Conservation (phyloP, 1,140 invertebrate genomes). For the Caenorhabditis tropicalis region DNA sequence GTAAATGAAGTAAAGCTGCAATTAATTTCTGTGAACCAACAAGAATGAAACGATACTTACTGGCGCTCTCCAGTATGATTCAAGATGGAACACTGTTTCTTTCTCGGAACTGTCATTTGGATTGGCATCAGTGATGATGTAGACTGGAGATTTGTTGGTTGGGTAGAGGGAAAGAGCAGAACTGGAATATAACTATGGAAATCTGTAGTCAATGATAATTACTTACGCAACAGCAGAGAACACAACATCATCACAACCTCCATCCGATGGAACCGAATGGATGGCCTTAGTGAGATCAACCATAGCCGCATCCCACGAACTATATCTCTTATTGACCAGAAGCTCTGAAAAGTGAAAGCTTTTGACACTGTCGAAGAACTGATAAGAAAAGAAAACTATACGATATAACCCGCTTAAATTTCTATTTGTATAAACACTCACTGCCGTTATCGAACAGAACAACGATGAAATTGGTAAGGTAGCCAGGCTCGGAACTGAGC, state of each 20-base stretch:
- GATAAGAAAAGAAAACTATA: not conserved
- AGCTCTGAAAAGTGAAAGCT: not conserved
- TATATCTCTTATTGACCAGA: slow-evolving; percentile 19
- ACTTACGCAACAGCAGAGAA: slow-evolving; percentile 41
- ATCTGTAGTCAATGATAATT: too few relatives aligned
- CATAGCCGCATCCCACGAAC: not conserved
- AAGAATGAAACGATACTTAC: not conserved
- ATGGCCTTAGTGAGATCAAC: slow-evolving; percentile 36
- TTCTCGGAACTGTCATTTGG: slow-evolving; percentile 47
- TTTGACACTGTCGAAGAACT: not conserved
- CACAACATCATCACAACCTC: slow-evolving; percentile 47
- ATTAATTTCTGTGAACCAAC: not conserved
- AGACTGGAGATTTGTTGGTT: slow-evolving; percentile 52
- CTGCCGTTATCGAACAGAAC: slow-evolving; percentile 56
- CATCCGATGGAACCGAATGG: slow-evolving; percentile 22
- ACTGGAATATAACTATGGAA: not conserved
- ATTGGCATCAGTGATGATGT: slow-evolving; percentile 57
- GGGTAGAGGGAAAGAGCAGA: slow-evolving; percentile 41
- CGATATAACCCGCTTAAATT: not conserved
- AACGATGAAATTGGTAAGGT: slow-evolving; percentile 48
- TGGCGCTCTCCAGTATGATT: slow-evolving; percentile 51
- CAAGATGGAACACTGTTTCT: slow-evolving; percentile 47
- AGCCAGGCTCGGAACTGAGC: slow-evolving; percentile 45
- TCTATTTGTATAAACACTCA: not conserved
- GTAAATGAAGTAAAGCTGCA: slow-evolving; percentile 47